Evolutionary conservation across 1,140 invertebrate genomes (phyloP), one percentile per base, ranked within the genome.

Genomic region (Wiebesia pumilae): DNA sequence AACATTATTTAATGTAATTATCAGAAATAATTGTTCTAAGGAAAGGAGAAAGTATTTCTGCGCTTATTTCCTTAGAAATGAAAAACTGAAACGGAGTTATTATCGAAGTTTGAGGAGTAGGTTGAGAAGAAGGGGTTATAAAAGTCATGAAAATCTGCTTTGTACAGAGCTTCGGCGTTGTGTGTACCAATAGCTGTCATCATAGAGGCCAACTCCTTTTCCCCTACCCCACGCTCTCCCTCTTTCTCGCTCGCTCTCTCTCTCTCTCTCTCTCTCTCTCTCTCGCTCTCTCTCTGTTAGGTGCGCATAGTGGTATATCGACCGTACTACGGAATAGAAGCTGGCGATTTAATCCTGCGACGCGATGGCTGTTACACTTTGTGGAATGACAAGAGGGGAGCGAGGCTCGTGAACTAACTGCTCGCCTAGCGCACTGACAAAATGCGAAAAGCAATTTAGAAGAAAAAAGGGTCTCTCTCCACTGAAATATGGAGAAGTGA

Each of bases 61-160:
- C 43, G 14, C 43, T 54, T 54, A 54, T 54, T 14, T 21, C 19
- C 16, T 21, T 9, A 2, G 16, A 54, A 54, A 54, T 54, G 16
- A 54, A 54, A 54, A 54, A 54, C 9, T 21, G 43, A 47, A 47
- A 14, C 14, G 1, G 67, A 27, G 16, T 71, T 71, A 4, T 33
- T 16, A 71, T 10, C 35, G 21, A 73, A 40, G 38, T 24, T 40
- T 40, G n/a, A 73, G 16, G 21, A 73, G 19, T 40, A 40, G 35
- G 24, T 40, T 1, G 19, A 40, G 21, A 73, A 73, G 38, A 73
- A 33, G 69, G 21, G 10, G 35, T n/a, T n/a, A 73, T 35, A 73
- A 73, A 73, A 73, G 38, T 73, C 69, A 73, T 73, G 69, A 73
- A 40, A 73, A 73, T 73, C 33, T 73, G 35, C 69, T 73, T 73